These are phyloP conservation scores for Rotaria magnacalcarata DNA, from an alignment of 2,888 invertebrate genomes.

Conservation along the genomic window DNA sequence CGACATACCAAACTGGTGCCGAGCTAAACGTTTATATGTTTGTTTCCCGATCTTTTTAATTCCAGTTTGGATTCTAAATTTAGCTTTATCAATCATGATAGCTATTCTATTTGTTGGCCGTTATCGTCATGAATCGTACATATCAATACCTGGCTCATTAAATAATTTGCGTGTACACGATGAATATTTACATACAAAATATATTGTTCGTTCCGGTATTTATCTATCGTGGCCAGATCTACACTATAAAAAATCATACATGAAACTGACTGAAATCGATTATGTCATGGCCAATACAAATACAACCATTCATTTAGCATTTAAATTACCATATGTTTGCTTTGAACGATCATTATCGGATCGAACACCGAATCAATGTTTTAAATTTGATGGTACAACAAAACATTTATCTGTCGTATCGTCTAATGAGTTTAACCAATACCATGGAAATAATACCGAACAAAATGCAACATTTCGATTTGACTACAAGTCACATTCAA, in stretches of 20 bases:
- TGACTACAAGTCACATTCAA: background rate
- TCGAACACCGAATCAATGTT: background rate
- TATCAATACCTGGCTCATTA: background rate
- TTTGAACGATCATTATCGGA: slow-evolving; percentile 9
- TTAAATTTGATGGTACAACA: background rate
- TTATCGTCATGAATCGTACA: background rate
- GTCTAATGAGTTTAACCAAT: background rate
- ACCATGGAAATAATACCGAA: background rate
- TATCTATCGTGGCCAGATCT: background rate
- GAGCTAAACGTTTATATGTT: background rate
- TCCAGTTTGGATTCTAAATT: background rate
- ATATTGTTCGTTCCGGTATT: background rate
- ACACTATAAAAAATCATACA: background rate
- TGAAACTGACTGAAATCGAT: slow-evolving; percentile 5
- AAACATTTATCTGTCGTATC: background rate
- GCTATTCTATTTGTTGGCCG: background rate
- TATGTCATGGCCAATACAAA: background rate
- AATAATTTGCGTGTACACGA: background rate
- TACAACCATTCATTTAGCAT: background rate
- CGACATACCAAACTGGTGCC: background rate
- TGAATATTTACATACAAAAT: background rate
- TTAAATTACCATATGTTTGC: background rate
- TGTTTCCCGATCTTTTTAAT: background rate
- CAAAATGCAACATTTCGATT: background rate
- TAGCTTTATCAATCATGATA: background rate